Conservation (phyloP, 2,113 vertebrate genomes). For the Sander vitreus region DNA sequence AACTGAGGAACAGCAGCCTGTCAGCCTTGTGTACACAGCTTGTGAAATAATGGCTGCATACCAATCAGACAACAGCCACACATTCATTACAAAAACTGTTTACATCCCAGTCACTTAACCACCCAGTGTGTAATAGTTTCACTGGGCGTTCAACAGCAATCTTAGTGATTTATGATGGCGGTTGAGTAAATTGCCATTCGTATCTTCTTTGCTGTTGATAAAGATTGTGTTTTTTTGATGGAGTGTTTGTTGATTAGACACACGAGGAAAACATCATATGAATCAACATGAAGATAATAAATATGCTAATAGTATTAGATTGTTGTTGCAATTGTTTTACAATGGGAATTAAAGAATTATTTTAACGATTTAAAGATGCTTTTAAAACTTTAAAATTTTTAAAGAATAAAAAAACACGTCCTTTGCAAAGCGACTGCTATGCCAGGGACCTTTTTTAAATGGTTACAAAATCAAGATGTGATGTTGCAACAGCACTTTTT, state of each 20-base stretch:
- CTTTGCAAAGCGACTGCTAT: background rate
- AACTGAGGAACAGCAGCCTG: constrained; percentile 24
- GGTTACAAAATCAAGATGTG: background rate
- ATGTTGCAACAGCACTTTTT: background rate
- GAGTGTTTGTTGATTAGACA: constrained; percentile 55
- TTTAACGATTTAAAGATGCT: background rate
- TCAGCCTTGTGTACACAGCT: constrained; percentile 38
- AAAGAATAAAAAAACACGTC: background rate
- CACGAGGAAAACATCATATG: constrained; percentile 22
- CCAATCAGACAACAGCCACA: constrained; percentile 63
- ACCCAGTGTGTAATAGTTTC: constrained; percentile 55
- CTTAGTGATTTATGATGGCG: constrained; percentile 65
- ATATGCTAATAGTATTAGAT: constrained; percentile 5
- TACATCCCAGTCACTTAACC: constrained; percentile 58
- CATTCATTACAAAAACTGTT: constrained; percentile 61
- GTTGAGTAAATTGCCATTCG: constrained; percentile 63
- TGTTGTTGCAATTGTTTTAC: background rate
- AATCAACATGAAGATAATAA: constrained; percentile 49
- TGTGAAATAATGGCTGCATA: constrained; percentile 61
- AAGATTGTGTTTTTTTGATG: constrained; percentile 57
- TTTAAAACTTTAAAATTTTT: background rate
- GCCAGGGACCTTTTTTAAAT: background rate
- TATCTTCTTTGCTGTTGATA: constrained; percentile 65
- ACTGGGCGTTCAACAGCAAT: constrained; percentile 19
- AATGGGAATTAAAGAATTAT: background rate